phyloP scores from a whole-genome alignment of 2,888 invertebrate species.

The Leptinotarsa haldemani region DNA sequence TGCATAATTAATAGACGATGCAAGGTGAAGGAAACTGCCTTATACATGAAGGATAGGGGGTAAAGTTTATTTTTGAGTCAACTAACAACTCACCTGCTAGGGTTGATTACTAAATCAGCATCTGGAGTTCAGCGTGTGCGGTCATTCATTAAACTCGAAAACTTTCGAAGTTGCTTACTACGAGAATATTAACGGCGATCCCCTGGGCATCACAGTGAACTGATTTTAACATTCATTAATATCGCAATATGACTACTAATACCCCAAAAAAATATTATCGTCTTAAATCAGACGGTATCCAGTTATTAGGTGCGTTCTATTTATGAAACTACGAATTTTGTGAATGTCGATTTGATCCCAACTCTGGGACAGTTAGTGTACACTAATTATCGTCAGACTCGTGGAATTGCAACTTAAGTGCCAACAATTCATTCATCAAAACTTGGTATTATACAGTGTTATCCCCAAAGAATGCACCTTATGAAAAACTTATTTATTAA shows the following conservation, averaged over 20 bases:
- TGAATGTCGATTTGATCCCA: no score
- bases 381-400: no score
- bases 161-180: conserved; percentile 53
- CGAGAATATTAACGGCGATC: neutral
- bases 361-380: no score
- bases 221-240: neutral
- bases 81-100: conserved; percentile 58
- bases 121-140: conserved; percentile 59
- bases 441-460: no score
- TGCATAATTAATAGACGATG: conserved; percentile 47
- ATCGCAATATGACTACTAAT: neutral
- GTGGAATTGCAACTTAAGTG: no score
- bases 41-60: conserved; percentile 18
- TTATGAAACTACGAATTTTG: no score
- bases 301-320: no score
- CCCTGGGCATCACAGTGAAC: neutral
- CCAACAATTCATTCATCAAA: no score
- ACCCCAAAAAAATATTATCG: no score
- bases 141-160: conserved; percentile 66
- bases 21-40: conserved; percentile 26
- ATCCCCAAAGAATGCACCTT: no score
- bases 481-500: no score
- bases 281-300: no score
- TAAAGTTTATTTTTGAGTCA: conserved; percentile 37
- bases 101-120: conserved; percentile 66